phyloP scores from a whole-genome alignment of 1,140 invertebrate genomes.

The Acromyrmex heyeri region DNA sequence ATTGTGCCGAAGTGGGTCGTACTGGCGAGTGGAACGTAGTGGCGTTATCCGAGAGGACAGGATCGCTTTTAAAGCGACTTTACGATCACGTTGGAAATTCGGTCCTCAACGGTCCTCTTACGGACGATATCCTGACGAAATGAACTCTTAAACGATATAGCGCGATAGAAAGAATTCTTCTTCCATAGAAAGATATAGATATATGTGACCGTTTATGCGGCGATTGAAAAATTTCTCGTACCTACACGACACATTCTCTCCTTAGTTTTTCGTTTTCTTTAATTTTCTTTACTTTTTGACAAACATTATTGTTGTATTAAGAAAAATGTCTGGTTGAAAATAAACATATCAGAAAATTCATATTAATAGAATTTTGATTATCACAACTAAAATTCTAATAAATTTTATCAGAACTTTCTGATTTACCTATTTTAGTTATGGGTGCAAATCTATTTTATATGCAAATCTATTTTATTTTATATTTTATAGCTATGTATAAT shows the following conservation, averaged over 20 bases:
- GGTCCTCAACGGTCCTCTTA: slow-evolving; percentile 59
- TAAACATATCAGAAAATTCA: too few species aligned
- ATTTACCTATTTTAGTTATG: too few species aligned
- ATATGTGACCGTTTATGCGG: slow-evolving; percentile 35
- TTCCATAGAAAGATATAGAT: slow-evolving; percentile 52
- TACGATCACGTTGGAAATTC: slow-evolving; percentile 66
- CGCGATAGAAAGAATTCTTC: slow-evolving; percentile 57
- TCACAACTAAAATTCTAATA: too few species aligned
- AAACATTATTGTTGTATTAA: slow-evolving; percentile 2
- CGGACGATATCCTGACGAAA: slow-evolving; percentile 62
- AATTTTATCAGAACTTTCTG: too few species aligned
- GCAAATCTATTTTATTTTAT: too few species aligned
- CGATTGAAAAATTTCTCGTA: background rate
- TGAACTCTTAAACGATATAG: slow-evolving; percentile 64
- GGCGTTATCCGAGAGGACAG: slow-evolving; percentile 54
- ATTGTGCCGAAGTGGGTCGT: slow-evolving; percentile 62
- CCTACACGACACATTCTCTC: background rate
- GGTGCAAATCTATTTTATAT: too few species aligned
- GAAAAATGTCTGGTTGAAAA: too few species aligned
- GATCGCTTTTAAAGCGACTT: slow-evolving; percentile 66
- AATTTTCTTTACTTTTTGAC: background rate
- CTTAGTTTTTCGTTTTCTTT: background rate
- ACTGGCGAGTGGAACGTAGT: background rate
- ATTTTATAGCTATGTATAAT: background rate
- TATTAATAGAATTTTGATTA: too few species aligned